phyloP scores from a whole-genome alignment of 1,140 invertebrate species.

The Nebria ingens region DNA sequence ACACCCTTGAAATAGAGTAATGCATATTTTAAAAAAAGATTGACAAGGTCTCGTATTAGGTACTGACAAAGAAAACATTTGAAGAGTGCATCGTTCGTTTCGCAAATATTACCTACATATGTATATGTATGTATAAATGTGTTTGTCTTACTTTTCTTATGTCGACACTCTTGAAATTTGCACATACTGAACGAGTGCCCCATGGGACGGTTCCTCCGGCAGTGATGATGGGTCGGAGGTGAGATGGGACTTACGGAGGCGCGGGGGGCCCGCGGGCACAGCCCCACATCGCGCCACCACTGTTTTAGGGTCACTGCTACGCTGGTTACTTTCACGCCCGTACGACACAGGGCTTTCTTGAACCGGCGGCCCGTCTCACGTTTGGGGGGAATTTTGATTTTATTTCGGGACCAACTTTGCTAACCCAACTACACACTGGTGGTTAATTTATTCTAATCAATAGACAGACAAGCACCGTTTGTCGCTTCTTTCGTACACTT shows the following conservation, averaged over 20 bases:
- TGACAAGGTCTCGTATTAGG: too few species aligned
- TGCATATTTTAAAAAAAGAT: too few species aligned
- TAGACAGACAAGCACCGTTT: too few species aligned
- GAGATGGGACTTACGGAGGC: conserved; percentile 20
- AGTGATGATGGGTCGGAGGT: conserved; percentile 16
- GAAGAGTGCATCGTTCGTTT: too few species aligned
- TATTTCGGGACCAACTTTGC: background rate
- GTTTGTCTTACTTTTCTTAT: conserved; percentile 32
- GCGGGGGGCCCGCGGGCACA: conserved; percentile 30
- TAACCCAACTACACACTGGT: background rate
- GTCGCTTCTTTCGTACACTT: background rate
- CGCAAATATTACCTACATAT: background rate
- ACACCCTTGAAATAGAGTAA: too few species aligned
- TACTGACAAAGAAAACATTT: too few species aligned
- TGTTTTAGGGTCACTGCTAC: conserved; percentile 34
- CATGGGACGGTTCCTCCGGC: conserved; percentile 24
- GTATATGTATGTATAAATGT: background rate
- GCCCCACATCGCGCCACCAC: conserved; percentile 37
- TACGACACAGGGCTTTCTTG: background rate
- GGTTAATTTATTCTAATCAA: background rate
- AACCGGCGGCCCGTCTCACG: background rate
- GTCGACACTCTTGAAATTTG: conserved; percentile 32
- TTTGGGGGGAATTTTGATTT: conserved; percentile 1
- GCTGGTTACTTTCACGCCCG: conserved; percentile 27
- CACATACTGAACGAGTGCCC: conserved; percentile 35